These are phyloP conservation scores for Callyntrura guangdongensis DNA, from an alignment of 2,888 invertebrate genomes.

Conservation along the genomic window DNA sequence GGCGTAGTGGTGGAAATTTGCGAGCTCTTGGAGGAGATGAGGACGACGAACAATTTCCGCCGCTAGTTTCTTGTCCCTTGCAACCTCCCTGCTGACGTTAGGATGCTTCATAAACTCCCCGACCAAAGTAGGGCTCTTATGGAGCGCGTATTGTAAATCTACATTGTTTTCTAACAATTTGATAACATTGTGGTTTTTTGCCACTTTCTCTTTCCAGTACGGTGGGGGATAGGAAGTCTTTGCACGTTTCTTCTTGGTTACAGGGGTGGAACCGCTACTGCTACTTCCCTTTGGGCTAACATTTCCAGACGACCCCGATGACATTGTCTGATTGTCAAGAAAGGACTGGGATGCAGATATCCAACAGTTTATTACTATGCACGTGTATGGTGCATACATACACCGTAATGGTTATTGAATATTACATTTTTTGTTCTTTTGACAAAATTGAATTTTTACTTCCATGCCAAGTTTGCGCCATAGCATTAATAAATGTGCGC, in stretches of 20 bases:
- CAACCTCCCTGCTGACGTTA: slow-evolving; percentile 56
- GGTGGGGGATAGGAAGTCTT: slow-evolving; percentile 40
- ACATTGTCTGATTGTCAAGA: slow-evolving; percentile 30
- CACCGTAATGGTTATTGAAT: neutral
- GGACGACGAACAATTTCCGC: slow-evolving; percentile 64
- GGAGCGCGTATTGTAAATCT: slow-evolving; percentile 48
- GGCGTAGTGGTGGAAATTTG: slow-evolving; percentile 59
- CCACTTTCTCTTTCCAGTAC: slow-evolving; percentile 69
- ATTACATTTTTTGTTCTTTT: neutral
- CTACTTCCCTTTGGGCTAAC: slow-evolving; percentile 35
- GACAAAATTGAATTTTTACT: neutral
- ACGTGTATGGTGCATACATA: no score
- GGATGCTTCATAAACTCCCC: slow-evolving; percentile 74
- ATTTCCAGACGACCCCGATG: slow-evolving; percentile 39
- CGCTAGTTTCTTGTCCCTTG: slow-evolving; percentile 69
- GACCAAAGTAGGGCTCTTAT: slow-evolving; percentile 52
- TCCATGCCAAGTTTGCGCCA: slow-evolving; percentile 33
- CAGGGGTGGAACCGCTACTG: slow-evolving; percentile 11
- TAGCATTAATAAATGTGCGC: slow-evolving; percentile 15
- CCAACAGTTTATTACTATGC: no score
- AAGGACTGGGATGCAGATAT: neutral
- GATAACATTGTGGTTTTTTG: slow-evolving; percentile 41
- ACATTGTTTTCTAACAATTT: slow-evolving; percentile 45
- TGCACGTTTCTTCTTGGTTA: neutral
- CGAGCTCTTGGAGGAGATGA: slow-evolving; percentile 66